Base-by-base conservation (phyloP, 2,113 vertebrate species). In the Oryzias celebensis region DNA sequence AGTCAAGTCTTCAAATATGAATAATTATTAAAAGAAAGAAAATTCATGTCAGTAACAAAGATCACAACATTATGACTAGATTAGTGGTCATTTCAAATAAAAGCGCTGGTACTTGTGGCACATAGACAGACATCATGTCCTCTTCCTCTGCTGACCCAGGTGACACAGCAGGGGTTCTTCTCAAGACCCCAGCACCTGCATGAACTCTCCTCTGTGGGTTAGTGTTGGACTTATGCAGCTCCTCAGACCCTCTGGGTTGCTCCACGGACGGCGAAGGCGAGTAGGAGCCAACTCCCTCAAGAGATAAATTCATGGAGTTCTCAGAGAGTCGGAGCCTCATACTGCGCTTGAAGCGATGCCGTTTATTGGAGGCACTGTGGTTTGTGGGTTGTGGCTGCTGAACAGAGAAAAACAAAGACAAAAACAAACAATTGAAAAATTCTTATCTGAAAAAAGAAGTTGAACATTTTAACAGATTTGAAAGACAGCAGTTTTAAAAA, bases 311-410 rank as follows among this genome's bases (percentile, higher is more conserved):
- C 76, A 94, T 91, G 47, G 93, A 95, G 49, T 92, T 90, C 84
- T 95, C 94, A 14, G 95, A 97, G 58, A 96, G 92, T 0, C 94
- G 90, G 10, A 97, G 91, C 58, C 94, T 91, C 80, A 95, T 86
- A 82, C 94, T 95, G 75, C 91, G 93, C 64, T 94, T 93, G 85
- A 96, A 96, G 60, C 93, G 90, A 80, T 93, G 91, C 13, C 95
- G 91, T 63, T 93, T 94, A 50, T 91, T 89, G 51, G 91, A 91
- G 74, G 91, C 92, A 7, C 81, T 90, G 73, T 91, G 92, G 63
- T 90, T 91, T 44, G 88, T 58, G n/a, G 89, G 90, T 16, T 93
- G 91, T 26, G 49, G 75, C 52, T 83, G 87, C 77, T 85, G 65
- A 7, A 22, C 36, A 52, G 4, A 7, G 26, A 7, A 54, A 61